These are phyloP conservation scores for Synanthedon myopaeformis DNA, from an alignment of 2,888 invertebrate species.

Conservation along the genomic window DNA sequence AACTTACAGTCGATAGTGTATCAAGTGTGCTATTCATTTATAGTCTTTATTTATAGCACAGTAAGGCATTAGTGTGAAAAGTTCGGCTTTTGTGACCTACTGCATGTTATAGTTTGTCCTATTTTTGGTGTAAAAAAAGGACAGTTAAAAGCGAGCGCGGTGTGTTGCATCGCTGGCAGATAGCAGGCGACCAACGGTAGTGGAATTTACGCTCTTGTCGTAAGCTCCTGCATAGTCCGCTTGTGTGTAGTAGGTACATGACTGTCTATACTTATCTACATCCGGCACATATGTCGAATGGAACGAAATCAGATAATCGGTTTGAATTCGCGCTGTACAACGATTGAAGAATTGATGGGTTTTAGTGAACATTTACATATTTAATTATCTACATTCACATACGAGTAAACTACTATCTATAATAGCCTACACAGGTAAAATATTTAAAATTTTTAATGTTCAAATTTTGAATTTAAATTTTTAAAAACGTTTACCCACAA, in stretches of 20 bases:
- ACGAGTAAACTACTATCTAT: too few species aligned
- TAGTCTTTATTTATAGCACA: neutral
- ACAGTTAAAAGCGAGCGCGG: conserved; percentile 1
- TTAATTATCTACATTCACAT: too few species aligned
- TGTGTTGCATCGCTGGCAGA: conserved; percentile 12
- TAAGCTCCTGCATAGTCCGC: conserved; percentile 11
- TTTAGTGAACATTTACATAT: too few species aligned
- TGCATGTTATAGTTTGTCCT: neutral
- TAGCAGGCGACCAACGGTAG: conserved; percentile 10
- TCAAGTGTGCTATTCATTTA: neutral
- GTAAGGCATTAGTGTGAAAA: neutral
- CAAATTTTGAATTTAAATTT: too few species aligned
- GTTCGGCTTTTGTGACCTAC: neutral
- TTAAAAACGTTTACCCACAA: too few species aligned
- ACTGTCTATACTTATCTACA: too few species aligned
- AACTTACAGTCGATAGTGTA: neutral
- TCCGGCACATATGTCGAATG: too few species aligned
- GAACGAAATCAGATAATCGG: too few species aligned
- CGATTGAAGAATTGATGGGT: too few species aligned
- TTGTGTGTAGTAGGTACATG: neutral
- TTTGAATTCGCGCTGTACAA: too few species aligned
- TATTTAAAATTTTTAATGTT: too few species aligned
- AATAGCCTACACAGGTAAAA: too few species aligned
- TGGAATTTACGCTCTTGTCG: conserved; percentile 31
- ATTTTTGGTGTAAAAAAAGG: neutral